Base-by-base conservation (phyloP, 2,797 vertebrate species). In the Catharus ustulatus region DNA sequence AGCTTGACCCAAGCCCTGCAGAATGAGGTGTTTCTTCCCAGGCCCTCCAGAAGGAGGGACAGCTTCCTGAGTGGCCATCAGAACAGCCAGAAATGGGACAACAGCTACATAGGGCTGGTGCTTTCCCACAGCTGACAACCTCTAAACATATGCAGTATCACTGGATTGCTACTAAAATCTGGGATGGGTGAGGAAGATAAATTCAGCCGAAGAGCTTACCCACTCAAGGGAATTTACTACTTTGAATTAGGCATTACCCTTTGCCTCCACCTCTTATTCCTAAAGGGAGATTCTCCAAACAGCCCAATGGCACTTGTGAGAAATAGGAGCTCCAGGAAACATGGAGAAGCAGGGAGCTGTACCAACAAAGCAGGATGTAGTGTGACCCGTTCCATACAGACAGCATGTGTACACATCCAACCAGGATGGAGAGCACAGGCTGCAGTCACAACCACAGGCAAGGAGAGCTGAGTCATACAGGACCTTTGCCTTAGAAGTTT, bases 151-250 rank as follows among this genome's bases (percentile, higher is more conserved):
- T 29, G 13, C 3, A 45, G 12, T 1, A 2, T 45, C 51, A 9
- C 42, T 49, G 32, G 42, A 48, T 66, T 19, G 11, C 38, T 34
- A 7, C 46, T 29, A 4, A 67, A 43, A 74, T 67, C 21, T 19
- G 8, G 4, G 13, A 13, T 32, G 17, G n/a, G 8, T 0, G 0
- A 54, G 27, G 26, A 55, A 26, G 6, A 64, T 2, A 30, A 73
- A 49, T 24, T 52, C 27, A 59, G 45, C 11, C 24, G 22, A 82
- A 34, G 51, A 93, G 21, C 29, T 52, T 61, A 15, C 22, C 46
- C 5, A 4, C 51, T 64, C 13, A 43, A 40, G 20, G 19, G 45
- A 22, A 81, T 8, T 12, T 24, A 57, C 32, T 42, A 19, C 16
- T 75, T 88, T 64, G 14, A 62, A 58, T 40, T n/a, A 61, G 1